Conservation (phyloP, 2,888 invertebrate species). For the Dromius quadrimaculatus region DNA sequence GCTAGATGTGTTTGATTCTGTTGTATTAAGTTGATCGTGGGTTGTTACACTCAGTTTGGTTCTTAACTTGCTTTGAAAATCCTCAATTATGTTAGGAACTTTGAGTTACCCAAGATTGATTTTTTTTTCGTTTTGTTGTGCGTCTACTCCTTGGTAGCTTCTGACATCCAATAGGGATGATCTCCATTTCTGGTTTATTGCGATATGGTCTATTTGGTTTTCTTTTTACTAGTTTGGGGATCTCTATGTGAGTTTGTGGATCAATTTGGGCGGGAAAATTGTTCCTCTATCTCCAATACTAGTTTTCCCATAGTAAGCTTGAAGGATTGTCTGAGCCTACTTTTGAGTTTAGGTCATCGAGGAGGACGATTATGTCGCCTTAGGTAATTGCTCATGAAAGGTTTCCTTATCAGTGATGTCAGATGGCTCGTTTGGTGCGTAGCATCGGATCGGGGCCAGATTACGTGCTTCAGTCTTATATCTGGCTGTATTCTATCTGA, state of each 20-base stretch:
- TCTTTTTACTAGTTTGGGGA: slow-evolving; percentile 36
- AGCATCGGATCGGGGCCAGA: slow-evolving; percentile 3
- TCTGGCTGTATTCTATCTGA: slow-evolving; percentile 13
- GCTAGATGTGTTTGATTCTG: slow-evolving; percentile 11
- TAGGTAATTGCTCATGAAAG: neutral
- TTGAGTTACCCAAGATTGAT: slow-evolving; percentile 31
- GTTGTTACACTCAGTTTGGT: slow-evolving; percentile 5
- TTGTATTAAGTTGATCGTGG: neutral
- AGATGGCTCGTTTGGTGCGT: slow-evolving; percentile 13
- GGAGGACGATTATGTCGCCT: too few relatives aligned
- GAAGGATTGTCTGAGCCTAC: slow-evolving; percentile 2
- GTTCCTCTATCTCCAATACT: too few relatives aligned
- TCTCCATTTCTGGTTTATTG: slow-evolving; percentile 25
- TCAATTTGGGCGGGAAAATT: slow-evolving; percentile 36
- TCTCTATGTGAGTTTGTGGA: slow-evolving; percentile 47
- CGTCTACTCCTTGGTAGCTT: slow-evolving; percentile 37
- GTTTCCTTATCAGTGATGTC: slow-evolving; percentile 1
- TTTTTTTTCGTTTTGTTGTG: too few relatives aligned
- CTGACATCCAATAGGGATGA: slow-evolving; percentile 28
- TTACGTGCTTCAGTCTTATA: slow-evolving; percentile 4
- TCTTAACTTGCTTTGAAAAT: slow-evolving; percentile 5
- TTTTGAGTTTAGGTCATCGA: neutral
- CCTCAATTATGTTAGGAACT: neutral
- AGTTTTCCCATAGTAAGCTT: slow-evolving; percentile 1
- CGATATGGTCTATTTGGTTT: slow-evolving; percentile 47